Evolutionary conservation across 2,888 invertebrate species (phyloP).

Genomic region (Epinotia bilunana): DNA sequence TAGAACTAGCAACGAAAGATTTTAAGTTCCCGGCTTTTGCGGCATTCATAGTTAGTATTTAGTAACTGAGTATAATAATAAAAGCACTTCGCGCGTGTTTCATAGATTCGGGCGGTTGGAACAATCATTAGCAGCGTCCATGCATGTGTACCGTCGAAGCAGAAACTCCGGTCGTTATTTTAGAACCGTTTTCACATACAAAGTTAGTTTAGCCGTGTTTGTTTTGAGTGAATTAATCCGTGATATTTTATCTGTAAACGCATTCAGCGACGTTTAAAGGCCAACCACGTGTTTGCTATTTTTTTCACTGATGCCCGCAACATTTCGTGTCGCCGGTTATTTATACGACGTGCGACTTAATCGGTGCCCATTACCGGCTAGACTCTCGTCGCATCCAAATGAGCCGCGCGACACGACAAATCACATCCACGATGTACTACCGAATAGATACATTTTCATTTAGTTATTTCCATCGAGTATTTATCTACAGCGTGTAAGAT

Average conservation of each 20-base stretch:
- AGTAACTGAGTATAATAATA: no score
- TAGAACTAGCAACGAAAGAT: background rate
- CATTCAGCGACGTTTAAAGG: conserved; percentile 30
- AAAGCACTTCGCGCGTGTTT: background rate
- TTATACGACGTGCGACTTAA: conserved; percentile 63
- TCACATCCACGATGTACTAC: conserved; percentile 44
- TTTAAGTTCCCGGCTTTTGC: background rate
- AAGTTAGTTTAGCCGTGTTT: conserved; percentile 4
- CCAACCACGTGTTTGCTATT: conserved; percentile 58
- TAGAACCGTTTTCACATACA: background rate
- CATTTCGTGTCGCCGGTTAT: conserved; percentile 59
- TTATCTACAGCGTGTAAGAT: conserved; percentile 23
- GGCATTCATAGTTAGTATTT: no score
- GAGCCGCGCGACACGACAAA: conserved; percentile 56
- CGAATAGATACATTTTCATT: conserved; percentile 46
- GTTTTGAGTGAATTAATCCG: background rate
- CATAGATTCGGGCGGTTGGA: background rate
- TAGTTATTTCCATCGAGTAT: conserved; percentile 42
- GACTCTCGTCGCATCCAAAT: conserved; percentile 63
- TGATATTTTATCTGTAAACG: conserved; percentile 20
- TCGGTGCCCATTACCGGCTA: conserved; percentile 60
- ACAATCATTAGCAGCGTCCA: background rate
- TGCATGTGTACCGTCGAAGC: background rate
- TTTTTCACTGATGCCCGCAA: conserved; percentile 58
- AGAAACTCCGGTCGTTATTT: background rate